Base-by-base conservation (phyloP, 2,113 vertebrate genomes). In the Heterotilapia buettikoferi region DNA sequence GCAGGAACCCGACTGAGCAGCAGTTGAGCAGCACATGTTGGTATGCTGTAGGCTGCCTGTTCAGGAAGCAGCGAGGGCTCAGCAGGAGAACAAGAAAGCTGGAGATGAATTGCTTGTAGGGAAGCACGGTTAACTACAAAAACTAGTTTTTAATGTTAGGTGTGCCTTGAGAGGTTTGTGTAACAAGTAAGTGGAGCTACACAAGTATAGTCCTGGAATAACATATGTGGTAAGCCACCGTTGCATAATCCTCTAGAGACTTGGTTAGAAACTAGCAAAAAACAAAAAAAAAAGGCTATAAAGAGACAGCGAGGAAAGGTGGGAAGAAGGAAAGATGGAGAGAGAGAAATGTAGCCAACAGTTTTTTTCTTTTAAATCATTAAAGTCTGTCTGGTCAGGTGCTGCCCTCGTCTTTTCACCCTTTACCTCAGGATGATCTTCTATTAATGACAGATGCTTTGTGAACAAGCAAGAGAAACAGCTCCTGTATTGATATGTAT, bases 181-280 rank as follows among this genome's bases (percentile, higher is more conserved):
- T 89, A 83, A 92, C 92, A 53, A 47, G 73, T 89, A 84, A 92
- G 76, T 79, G 86, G 85, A 84, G 88, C 87, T 90, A 40, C 90
- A 86, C 78, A 89, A 93, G 88, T 78, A 90, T 80, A 92, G 89
- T 36, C 57, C 85, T 92, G 90, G 92, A 90, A 93, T 92, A 93
- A 90, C 85, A 88, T 84, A 71, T 93, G 88, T 88, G 92, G 92
- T 87, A 43, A 92, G 86, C 92, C 89, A 89, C 89, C 6, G 13
- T 93, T 94, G 88, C 92, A 90, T 95, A 94, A 94, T 91, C 89
- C 93, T 90, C 90, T 6, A 29, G 91, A 90, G 94, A 92, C 87
- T 12, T 83, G 82, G 89, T 87, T 90, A 90, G 59, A 91, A 90
- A 82, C 79, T 53, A 83, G 73, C 87, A 91, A 91, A 90, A 61